Evolutionary conservation across 2,888 invertebrate species (phyloP), one percentile per base, ranked within the genome.

Genomic region (Drosophila aldrichi): DNA sequence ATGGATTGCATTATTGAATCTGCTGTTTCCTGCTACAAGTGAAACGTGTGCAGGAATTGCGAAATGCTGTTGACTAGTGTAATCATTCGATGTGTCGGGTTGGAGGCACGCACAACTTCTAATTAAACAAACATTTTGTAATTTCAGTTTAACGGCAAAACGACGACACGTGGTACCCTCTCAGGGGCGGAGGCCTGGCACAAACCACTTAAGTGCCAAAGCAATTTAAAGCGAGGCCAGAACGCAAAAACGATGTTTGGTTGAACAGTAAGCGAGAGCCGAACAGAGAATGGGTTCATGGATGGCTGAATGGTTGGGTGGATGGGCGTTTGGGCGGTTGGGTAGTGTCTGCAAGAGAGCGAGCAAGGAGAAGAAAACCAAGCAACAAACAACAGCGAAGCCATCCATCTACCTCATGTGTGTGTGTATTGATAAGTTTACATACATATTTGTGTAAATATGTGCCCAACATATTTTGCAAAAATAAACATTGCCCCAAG

Each of bases 141-240:
- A 88, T 87, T 86, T 81, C 80, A 82, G 87, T 83, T 86, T 85
- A 89, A 79, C 81, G 58, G 82, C 70, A 90, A 88, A 89, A 78
- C 88, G 90, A 78, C 73, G 90, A 85, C 90, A 90, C 88, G 88
- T 88, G 84, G 89, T 77, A 68, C 55, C 74, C 65, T 65, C 79
- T 65, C 61, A 54, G 58, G 70, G 48, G 51, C 38, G 71, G 69
- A 68, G 84, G 83, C 83, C 70, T 76, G 73, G 81, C 85, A 77
- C 82, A 90, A 89, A 89, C 89, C 90, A 89, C 89, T 90, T 85
- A 89, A 89, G 90, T 83, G 81, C 90, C 90, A 88, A 90, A 88
- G 90, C 88, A 89, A 89, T 89, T 90, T 89, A 90, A 89, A 89
- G 81, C 81, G 74, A 78, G 78, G 82, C 71, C 65, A 77, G 78